Evolutionary conservation across 2,797 vertebrate species (phyloP).

Genomic region (Sebastes iracundus): DNA sequence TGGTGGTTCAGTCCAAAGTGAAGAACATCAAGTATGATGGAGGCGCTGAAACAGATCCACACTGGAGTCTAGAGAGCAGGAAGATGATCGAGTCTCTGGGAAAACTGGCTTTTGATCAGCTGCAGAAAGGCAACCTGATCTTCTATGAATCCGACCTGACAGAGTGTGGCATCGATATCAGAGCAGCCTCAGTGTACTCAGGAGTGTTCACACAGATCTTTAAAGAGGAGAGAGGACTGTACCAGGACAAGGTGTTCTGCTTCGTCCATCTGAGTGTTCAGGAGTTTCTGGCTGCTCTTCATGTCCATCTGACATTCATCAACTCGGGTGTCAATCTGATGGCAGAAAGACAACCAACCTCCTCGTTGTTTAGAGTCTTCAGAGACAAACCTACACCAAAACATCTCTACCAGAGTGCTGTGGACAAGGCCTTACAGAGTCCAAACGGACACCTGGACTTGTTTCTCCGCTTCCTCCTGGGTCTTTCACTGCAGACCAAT

Average conservation of each 20-base stretch:
- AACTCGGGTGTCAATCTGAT: background rate
- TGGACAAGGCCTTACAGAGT: background rate
- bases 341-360: background rate
- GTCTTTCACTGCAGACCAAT: slow-evolving; percentile 36
- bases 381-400: background rate
- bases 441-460: background rate
- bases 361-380: background rate
- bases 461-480: slow-evolving; percentile 6
- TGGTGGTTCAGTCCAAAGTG: background rate
- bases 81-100: background rate
- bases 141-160: background rate
- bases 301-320: background rate
- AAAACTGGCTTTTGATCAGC: background rate
- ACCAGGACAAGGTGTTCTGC: background rate
- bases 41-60: background rate
- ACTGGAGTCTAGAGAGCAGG: background rate
- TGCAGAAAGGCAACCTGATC: background rate
- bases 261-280: background rate
- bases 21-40: background rate
- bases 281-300: background rate
- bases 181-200: background rate
- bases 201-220: background rate
- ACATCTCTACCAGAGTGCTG: background rate
- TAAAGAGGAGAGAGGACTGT: background rate
- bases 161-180: background rate